Conservation (phyloP, 2,113 vertebrate genomes). For the Cyanoliseus patagonus region DNA sequence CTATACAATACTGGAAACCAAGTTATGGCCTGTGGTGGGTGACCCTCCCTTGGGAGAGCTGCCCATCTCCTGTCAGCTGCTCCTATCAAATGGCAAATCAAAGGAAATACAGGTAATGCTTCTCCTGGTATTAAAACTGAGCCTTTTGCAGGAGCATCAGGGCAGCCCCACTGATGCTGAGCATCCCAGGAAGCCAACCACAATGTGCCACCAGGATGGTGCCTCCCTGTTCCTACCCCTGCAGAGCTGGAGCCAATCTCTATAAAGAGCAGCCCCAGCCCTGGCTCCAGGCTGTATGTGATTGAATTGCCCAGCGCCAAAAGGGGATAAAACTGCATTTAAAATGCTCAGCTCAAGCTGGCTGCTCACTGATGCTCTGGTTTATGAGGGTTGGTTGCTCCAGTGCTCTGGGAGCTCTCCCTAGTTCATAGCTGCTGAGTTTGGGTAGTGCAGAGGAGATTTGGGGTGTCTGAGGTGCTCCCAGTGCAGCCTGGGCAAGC, state of each 20-base stretch:
- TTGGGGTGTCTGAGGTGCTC: neutral
- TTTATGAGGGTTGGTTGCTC: neutral
- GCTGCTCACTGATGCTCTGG: fast-evolving
- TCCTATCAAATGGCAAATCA: neutral
- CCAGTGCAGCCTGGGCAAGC: neutral
- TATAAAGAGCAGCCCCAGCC: neutral
- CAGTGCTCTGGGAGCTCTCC: neutral
- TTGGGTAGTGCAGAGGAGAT: neutral
- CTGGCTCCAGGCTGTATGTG: neutral
- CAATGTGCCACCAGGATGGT: neutral
- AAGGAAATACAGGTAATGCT: neutral
- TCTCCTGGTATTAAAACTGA: neutral
- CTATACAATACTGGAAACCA: neutral
- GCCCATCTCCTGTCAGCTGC: neutral
- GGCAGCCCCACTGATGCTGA: neutral
- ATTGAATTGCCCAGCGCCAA: fast-evolving
- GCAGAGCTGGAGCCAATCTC: neutral
- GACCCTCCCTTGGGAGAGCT: neutral
- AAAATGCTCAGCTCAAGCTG: fast-evolving
- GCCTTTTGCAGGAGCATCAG: neutral
- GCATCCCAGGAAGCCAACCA: fast-evolving
- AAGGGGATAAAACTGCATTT: neutral
- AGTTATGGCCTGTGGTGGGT: neutral
- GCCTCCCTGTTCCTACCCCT: neutral
- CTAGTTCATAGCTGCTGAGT: neutral